Base-by-base conservation (phyloP, 2,797 vertebrate genomes). In the Sphenopsis melanotis region DNA sequence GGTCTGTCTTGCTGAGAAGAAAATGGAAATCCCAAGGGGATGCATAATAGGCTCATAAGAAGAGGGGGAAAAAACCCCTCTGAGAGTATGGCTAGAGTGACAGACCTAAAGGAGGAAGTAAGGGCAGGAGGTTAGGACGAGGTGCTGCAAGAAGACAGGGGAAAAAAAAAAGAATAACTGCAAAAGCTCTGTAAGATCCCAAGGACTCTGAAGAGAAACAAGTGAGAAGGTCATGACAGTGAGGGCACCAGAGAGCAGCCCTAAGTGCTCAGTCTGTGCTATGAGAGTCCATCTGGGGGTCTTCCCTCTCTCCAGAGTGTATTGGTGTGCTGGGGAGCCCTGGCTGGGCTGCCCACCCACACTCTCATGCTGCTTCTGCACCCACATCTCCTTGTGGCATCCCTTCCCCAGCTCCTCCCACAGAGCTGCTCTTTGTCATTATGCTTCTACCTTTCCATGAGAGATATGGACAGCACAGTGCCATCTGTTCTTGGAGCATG, bases 321-420 rank as follows among this genome's bases (percentile, higher is more conserved):
- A 5, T 12, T 29, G 30, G 15, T 49, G n/a, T 3, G 1, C 1
- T 4, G 4, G 11, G 12, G n/a, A 68, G 7, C 37, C 32, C 37
- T 76, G 37, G 5, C 12, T 76, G 46, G 10, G 20, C 22, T 63
- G 26, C 13, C 8, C 0, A 0, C 18, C 15, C 55, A 21, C 9
- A 15, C 9, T 23, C 10, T 72, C 20, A 21, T 0, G 0, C 12
- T 42, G 26, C 46, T 71, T 61, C 50, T 83, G 14, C 50, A 55
- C 24, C 15, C 1, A 0, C 26, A 13, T 23, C 14, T 46, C 30
- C 63, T 63, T 19, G 10, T n/a, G 44, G 17, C 27, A 66, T 15
- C 17, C 21, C 26, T 78, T 82, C 15, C 17, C 6, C 24, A 27
- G 0, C 23, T 53, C n/a, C 8, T 56, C 24, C 21, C 12, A 7